Evolutionary conservation across 2,113 vertebrate species (phyloP).

Genomic region (Ariopsis seemanni): DNA sequence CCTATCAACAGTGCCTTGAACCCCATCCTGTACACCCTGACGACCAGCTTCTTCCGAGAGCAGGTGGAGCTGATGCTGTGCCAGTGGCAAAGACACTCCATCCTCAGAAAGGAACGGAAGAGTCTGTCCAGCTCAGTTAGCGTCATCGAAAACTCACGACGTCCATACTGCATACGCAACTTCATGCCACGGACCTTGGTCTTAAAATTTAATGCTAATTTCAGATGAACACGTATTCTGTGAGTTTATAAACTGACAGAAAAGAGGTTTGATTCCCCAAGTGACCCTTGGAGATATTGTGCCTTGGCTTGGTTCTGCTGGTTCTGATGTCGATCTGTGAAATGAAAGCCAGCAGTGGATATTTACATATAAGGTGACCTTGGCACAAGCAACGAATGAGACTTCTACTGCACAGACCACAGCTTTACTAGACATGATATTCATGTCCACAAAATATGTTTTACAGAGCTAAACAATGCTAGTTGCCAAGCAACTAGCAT

Average conservation of each 20-base stretch:
- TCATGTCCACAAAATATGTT: conserved; percentile 24
- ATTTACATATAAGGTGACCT: not conserved
- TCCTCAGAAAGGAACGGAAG: conserved; percentile 70
- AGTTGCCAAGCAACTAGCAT: conserved; percentile 9
- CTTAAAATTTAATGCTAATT: conserved; percentile 46
- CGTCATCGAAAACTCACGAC: conserved; percentile 52
- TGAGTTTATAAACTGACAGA: not conserved
- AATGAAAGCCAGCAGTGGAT: not conserved
- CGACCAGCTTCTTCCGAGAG: conserved; percentile 81
- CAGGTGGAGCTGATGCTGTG: conserved; percentile 76
- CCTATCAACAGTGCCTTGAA: conserved; percentile 83
- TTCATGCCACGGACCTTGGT: conserved; percentile 59
- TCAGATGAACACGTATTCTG: conserved; percentile 26
- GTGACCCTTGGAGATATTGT: not conserved
- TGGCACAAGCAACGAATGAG: not conserved
- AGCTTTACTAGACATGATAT: conserved; percentile 35
- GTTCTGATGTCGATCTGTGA: not conserved
- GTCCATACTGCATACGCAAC: conserved; percentile 47
- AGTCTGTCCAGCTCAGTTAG: conserved; percentile 68
- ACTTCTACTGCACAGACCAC: not conserved
- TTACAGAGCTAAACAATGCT: not conserved
- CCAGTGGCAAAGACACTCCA: conserved; percentile 67
- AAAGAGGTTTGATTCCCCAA: not conserved
- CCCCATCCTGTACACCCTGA: conserved; percentile 78
- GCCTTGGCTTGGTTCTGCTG: not conserved